Evolutionary conservation across 2,888 invertebrate genomes (phyloP), one percentile per base, ranked within the genome.

Genomic region (Frankliniella intonsa): DNA sequence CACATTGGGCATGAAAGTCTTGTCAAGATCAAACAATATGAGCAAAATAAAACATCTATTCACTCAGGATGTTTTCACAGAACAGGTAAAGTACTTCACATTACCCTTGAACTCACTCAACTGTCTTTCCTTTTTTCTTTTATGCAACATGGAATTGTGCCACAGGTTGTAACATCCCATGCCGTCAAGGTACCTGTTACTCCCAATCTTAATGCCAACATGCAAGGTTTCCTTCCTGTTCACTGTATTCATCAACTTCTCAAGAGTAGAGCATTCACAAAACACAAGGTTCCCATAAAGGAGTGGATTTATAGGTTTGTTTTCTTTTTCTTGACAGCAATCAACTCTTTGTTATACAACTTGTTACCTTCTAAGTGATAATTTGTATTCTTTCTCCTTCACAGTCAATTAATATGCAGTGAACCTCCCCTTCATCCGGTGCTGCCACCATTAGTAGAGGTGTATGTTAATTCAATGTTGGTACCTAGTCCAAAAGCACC

Each of bases 131-230:
- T 38, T 38, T 55, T 38, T 38, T 38, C 38, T 38, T 38, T 2
- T 38, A 38, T 38, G 2, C 3, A 38, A 38, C 38, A 3, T 38
- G 38, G 5, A 38, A 55, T 55, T 14, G 0, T 5, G 5, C 38
- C 87, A 12, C 86, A 92, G 91, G 96, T 97, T 65, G 97, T 98
- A 0, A 97, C 98, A 7, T 92, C 96, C 0, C 97, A 98, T 88
- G 98, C 98, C 0, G 96, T 98, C 0, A 96, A 97, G 87, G 97
- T 99, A 0, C 97, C 98, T 0, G 98, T 98, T 0, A 99, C 98
- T 0, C 92, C 92, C 0, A 94, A 93, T 86, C 90, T 99, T 27
- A 97, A 94, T 88, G 96, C 95, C 65, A 94, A 94, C 85, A 95
- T 97, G 86, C 92, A 94, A 0, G 97, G 98, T 12, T 98, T 97